phyloP scores from a whole-genome alignment of 2,888 invertebrate species.

The Nemotelus pantherinus region DNA sequence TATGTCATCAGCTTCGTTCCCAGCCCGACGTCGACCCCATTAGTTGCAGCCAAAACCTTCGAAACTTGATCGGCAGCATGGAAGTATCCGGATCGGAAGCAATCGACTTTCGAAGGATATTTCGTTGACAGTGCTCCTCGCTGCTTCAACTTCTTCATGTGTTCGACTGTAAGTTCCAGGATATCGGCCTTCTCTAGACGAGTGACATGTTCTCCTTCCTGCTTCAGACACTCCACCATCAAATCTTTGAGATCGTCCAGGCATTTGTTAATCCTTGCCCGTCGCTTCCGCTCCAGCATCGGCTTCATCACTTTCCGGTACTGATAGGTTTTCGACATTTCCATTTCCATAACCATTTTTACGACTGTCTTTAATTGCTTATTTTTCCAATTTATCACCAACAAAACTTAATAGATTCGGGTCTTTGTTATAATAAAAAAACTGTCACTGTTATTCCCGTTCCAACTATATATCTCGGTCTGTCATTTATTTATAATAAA shows the following conservation, averaged over 20 bases:
- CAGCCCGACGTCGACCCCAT: slow-evolving; percentile 82
- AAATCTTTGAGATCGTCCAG: slow-evolving; percentile 89
- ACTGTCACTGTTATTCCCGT: slow-evolving; percentile 36
- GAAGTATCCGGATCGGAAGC: slow-evolving; percentile 88
- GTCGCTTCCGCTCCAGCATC: slow-evolving; percentile 86
- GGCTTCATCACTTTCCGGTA: slow-evolving; percentile 96
- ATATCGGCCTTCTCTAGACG: slow-evolving; percentile 89
- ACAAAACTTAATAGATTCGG: background rate
- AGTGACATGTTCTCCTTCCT: slow-evolving; percentile 87
- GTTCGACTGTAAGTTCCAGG: slow-evolving; percentile 85
- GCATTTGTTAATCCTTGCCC: slow-evolving; percentile 90
- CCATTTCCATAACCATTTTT: slow-evolving; percentile 60
- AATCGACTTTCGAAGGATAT: slow-evolving; percentile 78
- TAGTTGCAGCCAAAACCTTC: slow-evolving; percentile 81
- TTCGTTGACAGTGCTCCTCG: slow-evolving; percentile 77
- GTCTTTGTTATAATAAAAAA: slow-evolving; percentile 1
- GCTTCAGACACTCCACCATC: slow-evolving; percentile 76
- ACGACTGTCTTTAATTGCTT: background rate
- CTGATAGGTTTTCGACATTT: slow-evolving; percentile 88
- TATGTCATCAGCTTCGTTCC: slow-evolving; percentile 90
- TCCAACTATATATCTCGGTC: slow-evolving; percentile 18
- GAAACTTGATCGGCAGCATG: slow-evolving; percentile 91
- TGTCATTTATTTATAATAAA: slow-evolving; percentile 38
- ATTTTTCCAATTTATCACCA: background rate
- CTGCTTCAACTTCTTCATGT: slow-evolving; percentile 80